Percentiles rank a stretch among this genome's conserved stretches.
Conservation (phyloP, 2,113 vertebrate genomes). For the Reinhardtius hippoglossoides region DNA sequence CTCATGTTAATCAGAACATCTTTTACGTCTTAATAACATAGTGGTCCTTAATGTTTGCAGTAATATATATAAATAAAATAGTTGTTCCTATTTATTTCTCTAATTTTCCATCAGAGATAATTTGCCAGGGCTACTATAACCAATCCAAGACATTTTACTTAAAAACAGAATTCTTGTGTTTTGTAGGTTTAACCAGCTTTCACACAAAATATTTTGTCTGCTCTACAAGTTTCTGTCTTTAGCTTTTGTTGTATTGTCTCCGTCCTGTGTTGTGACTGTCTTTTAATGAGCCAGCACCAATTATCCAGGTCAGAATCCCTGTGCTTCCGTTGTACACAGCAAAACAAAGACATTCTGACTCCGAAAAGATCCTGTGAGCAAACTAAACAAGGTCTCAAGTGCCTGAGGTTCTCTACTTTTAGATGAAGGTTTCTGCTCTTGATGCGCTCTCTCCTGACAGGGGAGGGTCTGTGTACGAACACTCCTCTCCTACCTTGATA, state of each 20-base stretch:
- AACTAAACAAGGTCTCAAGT: conserved; percentile 16
- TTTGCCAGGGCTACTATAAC: not conserved
- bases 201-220: conserved; percentile 9
- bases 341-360: conserved; percentile 7
- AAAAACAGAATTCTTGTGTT: not conserved
- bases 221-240: not conserved
- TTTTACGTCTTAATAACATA: not conserved
- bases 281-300: conserved; percentile 13
- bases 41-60: not conserved
- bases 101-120: not conserved
- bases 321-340: not conserved
- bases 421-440: too few species aligned
- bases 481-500: not conserved
- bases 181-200: not conserved
- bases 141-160: not conserved
- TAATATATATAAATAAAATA: too few species aligned
- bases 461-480: too few species aligned
- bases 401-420: not conserved
- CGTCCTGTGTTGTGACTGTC: conserved; percentile 25
- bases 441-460: too few species aligned
- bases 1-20: not conserved
- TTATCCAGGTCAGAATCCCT: conserved; percentile 16
- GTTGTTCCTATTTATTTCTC: too few species aligned
- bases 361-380: conserved; percentile 2
- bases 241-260: not conserved